A percentile compares a stretch with the other conserved stretches of the same genome.
phyloP scores from a whole-genome alignment of 2,113 vertebrate genomes.

The Amphiprion ocellaris region DNA sequence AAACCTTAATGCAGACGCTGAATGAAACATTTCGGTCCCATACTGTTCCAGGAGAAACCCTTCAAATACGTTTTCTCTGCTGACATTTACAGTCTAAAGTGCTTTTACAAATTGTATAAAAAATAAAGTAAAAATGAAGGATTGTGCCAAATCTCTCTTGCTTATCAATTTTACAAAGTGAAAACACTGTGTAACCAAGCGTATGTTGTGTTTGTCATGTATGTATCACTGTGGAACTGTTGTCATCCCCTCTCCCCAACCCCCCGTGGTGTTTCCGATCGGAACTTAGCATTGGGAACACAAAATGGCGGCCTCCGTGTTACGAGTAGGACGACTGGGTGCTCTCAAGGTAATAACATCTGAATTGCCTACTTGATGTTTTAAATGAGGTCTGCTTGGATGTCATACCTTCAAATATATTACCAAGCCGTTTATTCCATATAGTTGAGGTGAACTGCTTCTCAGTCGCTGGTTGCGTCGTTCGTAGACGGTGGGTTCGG shows the following conservation, averaged over 20 bases:
- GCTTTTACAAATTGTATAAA: too few species aligned
- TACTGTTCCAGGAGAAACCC: too few species aligned
- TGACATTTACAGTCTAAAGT: too few species aligned
- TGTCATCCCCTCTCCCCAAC: background rate
- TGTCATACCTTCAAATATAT: rapidly evolving
- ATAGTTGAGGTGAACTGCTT: background rate
- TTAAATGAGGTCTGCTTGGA: background rate
- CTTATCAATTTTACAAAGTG: too few species aligned
- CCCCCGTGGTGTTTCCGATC: slow-evolving; percentile 41
- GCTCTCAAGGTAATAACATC: slow-evolving; percentile 80
- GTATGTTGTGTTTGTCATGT: background rate
- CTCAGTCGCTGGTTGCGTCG: too few species aligned
- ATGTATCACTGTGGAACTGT: slow-evolving; percentile 8
- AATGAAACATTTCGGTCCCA: too few species aligned
- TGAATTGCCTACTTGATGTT: rapidly evolving
- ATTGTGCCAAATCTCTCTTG: too few species aligned
- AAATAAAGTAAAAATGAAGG: too few species aligned
- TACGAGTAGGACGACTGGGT: slow-evolving; percentile 76
- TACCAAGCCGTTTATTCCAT: rapidly evolving
- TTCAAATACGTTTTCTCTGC: too few species aligned
- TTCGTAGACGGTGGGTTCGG: too few species aligned
- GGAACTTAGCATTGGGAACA: slow-evolving; percentile 61
- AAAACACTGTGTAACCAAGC: too few species aligned
- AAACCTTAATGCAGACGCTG: too few species aligned
- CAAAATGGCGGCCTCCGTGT: slow-evolving; percentile 81